These are phyloP conservation scores for Datnioides undecimradiatus DNA, from an alignment of 2,113 vertebrate genomes.

Conservation along the genomic window DNA sequence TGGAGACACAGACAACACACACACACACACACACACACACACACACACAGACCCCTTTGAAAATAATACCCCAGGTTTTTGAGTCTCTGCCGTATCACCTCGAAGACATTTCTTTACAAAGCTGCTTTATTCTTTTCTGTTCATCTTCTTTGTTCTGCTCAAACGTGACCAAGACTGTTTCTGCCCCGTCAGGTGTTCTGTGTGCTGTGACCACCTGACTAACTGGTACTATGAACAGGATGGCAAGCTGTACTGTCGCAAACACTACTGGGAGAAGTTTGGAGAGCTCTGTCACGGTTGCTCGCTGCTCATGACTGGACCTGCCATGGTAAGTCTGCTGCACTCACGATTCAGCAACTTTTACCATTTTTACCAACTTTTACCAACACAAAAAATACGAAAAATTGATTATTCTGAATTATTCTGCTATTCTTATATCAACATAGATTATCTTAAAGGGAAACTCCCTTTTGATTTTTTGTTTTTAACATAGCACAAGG, in stretches of 20 bases:
- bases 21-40: conserved; percentile 1
- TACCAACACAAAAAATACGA: too few relatives aligned
- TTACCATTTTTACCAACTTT: too few relatives aligned
- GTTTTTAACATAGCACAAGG: too few relatives aligned
- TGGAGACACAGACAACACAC: not conserved
- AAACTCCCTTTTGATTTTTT: too few relatives aligned
- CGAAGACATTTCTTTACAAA: conserved; percentile 1
- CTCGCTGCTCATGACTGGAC: conserved; percentile 96
- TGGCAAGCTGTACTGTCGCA: conserved; percentile 93
- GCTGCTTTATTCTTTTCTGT: not conserved
- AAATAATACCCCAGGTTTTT: conserved; percentile 26
- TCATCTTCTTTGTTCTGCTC: not conserved
- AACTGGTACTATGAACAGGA: conserved; percentile 97
- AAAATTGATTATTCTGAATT: too few relatives aligned
- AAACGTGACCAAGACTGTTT: conserved; percentile 10
- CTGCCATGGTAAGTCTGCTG: conserved; percentile 89
- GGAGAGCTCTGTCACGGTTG: conserved; percentile 96
- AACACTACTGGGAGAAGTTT: conserved; percentile 95
- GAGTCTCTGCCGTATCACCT: not conserved
- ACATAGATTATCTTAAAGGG: too few relatives aligned
- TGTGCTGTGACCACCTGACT: conserved; percentile 92
- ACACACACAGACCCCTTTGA: conserved; percentile 8
- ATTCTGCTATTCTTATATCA: too few relatives aligned
- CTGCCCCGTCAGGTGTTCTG: conserved; percentile 88
- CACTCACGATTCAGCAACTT: not conserved